Evolutionary conservation across 2,888 invertebrate species (phyloP).

Genomic region (Nysson spinosus): DNA sequence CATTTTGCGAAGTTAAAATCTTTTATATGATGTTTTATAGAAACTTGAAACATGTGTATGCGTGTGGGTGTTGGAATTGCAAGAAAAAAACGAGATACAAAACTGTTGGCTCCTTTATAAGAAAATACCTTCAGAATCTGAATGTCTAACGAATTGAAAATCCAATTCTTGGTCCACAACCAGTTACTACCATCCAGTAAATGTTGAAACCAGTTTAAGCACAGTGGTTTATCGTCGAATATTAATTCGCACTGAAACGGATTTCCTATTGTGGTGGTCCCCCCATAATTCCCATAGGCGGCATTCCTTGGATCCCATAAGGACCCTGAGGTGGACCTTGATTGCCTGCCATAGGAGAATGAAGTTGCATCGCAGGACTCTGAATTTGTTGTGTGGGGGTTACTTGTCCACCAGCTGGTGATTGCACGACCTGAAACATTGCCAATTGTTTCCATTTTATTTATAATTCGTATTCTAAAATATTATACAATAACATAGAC

Average conservation of each 20-base stretch:
- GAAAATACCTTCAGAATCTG: no score
- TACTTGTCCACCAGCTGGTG: constrained; percentile 77
- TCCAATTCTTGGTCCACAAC: no score
- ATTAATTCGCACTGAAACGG: constrained; percentile 64
- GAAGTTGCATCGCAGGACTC: constrained; percentile 81
- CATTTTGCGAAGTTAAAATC: no score
- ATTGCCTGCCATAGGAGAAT: constrained; percentile 79
- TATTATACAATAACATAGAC: background rate
- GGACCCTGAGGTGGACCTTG: constrained; percentile 73
- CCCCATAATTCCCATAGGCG: constrained; percentile 75
- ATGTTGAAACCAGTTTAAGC: constrained; percentile 54
- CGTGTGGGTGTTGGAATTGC: no score
- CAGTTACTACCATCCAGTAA: no score
- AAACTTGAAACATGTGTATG: no score
- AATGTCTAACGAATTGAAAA: no score
- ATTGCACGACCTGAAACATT: constrained; percentile 75
- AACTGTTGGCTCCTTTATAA: no score
- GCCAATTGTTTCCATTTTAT: background rate
- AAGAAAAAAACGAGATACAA: no score
- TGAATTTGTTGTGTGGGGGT: constrained; percentile 80
- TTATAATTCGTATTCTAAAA: no score
- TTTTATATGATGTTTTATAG: no score
- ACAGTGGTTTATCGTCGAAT: constrained; percentile 58
- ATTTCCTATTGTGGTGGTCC: constrained; percentile 74
- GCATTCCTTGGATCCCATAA: constrained; percentile 74